A percentile compares a stretch with the other conserved stretches of the same genome.
These are phyloP conservation scores for Stegana nigrithorax DNA, from an alignment of 2,888 invertebrate species.

Conservation along the genomic window DNA sequence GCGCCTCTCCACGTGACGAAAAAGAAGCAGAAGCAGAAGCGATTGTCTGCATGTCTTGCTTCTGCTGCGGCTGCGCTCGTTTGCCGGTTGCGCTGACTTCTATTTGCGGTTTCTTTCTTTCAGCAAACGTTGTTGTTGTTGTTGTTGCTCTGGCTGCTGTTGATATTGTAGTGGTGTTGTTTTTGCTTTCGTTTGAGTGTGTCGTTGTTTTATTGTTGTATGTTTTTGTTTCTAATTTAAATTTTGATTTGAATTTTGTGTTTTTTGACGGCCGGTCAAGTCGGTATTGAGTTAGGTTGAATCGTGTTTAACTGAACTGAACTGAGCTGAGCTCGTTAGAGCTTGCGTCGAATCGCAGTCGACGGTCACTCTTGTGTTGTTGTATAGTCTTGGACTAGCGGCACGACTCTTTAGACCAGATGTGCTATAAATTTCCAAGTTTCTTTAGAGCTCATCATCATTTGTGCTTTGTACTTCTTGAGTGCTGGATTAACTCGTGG, in stretches of 20 bases:
- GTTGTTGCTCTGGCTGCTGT: not conserved
- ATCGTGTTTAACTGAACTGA: constrained; percentile 48
- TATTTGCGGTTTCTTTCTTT: constrained; percentile 29
- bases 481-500: constrained; percentile 55
- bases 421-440: constrained; percentile 67
- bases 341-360: not conserved
- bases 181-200: constrained; percentile 8
- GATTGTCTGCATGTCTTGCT: constrained; percentile 22
- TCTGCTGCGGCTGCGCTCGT: constrained; percentile 1
- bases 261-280: constrained; percentile 20
- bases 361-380: not conserved
- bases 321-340: no score
- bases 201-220: not conserved
- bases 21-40: constrained; percentile 32
- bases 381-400: not conserved
- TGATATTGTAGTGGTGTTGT: no score
- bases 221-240: constrained; percentile 49
- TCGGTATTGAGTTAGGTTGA: constrained; percentile 44
- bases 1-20: constrained; percentile 44
- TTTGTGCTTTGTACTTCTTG: constrained; percentile 67
- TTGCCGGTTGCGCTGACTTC: constrained; percentile 23
- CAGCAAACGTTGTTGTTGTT: constrained; percentile 12
- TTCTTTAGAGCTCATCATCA: constrained; percentile 64
- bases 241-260: constrained; percentile 47
- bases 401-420: constrained; percentile 34